Evolutionary conservation across 1,140 invertebrate species (phyloP).

Genomic region (Aphis craccivora): DNA sequence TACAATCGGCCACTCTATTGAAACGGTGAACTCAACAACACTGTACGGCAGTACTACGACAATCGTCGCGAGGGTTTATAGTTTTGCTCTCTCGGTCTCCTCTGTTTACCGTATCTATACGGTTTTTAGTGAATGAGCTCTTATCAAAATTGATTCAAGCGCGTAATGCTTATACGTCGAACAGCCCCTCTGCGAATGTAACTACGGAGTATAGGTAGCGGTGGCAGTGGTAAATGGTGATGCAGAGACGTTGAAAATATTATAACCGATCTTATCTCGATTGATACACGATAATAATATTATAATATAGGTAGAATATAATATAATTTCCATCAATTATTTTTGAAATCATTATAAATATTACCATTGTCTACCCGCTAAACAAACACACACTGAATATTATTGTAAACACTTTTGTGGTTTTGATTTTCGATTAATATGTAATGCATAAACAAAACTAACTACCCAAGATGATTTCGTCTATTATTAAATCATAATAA

Average conservation of each 20-base stretch:
- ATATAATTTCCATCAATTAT: neutral
- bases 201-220: too few species aligned
- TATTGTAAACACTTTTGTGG: too few species aligned
- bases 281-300: neutral
- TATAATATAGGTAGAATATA: too few species aligned
- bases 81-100: neutral
- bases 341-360: neutral
- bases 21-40: neutral
- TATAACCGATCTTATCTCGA: neutral
- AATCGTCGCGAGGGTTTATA: neutral
- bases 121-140: neutral
- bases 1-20: neutral
- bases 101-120: too few species aligned
- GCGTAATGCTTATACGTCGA: neutral
- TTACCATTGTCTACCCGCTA: too few species aligned
- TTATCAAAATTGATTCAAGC: neutral
- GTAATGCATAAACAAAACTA: too few species aligned
- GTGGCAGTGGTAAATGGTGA: too few species aligned
- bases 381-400: too few species aligned
- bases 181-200: neutral
- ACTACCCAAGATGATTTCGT: too few species aligned
- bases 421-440: too few species aligned
- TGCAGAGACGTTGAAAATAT: neutral
- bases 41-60: neutral
- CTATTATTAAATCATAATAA: too few species aligned